Percentiles rank a stretch among this genome's conserved stretches.
Evolutionary conservation across 2,888 invertebrate genomes (phyloP).

Genomic region (Mythimna impura): DNA sequence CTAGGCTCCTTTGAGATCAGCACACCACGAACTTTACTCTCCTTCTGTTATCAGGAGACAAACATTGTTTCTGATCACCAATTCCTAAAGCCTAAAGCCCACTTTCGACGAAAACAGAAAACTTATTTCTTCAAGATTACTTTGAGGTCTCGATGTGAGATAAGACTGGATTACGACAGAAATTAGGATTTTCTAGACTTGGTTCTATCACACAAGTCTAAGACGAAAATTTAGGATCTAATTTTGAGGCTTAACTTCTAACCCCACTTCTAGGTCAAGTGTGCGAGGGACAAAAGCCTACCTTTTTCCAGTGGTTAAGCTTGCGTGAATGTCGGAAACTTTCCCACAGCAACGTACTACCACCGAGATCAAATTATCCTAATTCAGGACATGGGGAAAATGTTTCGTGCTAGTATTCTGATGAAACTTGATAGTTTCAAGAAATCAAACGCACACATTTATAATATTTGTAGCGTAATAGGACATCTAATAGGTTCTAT

Average conservation of each 20-base stretch:
- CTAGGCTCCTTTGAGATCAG: background rate
- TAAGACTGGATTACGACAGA: conserved; percentile 44
- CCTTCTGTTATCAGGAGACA: conserved; percentile 12
- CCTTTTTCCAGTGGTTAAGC: background rate
- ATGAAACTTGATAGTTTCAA: no score
- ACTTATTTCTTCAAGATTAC: conserved; percentile 29
- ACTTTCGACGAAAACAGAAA: conserved; percentile 39
- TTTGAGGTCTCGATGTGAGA: conserved; percentile 41
- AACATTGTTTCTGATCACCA: conserved; percentile 26
- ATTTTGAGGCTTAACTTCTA: conserved; percentile 16
- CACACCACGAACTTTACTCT: no score
- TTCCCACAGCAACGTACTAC: no score
- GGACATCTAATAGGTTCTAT: no score
- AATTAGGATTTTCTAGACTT: conserved; percentile 46
- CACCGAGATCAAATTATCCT: no score
- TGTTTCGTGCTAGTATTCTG: no score
- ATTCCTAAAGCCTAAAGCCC: conserved; percentile 1
- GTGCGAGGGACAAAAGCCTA: background rate
- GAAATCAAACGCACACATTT: no score
- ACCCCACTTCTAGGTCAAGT: conserved; percentile 5
- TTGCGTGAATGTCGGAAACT: background rate
- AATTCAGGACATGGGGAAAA: no score
- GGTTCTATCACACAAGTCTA: conserved; percentile 41
- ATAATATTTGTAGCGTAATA: no score
- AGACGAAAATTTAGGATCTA: conserved; percentile 23